Percentiles rank a stretch among this genome's conserved stretches.
Conservation (phyloP, 2,888 invertebrate genomes). For the Fragum fragum region DNA sequence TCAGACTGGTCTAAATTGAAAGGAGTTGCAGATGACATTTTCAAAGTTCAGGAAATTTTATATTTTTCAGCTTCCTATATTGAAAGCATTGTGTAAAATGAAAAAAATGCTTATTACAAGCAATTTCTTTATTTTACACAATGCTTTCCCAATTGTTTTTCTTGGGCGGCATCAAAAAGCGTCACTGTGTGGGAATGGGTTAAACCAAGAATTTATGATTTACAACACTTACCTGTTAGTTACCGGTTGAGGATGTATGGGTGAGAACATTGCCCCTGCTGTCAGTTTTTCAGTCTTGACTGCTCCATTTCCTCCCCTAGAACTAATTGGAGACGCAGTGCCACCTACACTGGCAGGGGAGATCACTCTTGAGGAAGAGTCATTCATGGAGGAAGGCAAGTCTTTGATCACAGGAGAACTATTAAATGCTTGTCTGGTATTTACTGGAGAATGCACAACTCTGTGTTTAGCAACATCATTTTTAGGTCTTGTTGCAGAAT, state of each 20-base stretch:
- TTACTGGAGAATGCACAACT: conserved; percentile 55
- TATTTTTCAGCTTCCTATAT: no score
- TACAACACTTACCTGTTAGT: conserved; percentile 61
- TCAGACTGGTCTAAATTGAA: no score
- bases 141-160: no score
- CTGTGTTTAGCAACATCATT: conserved; percentile 20
- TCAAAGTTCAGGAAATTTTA: no score
- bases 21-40: no score
- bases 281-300: conserved; percentile 76
- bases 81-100: no score
- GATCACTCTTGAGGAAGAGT: neutral
- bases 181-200: no score
- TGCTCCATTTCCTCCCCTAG: conserved; percentile 45
- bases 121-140: no score
- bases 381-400: conserved; percentile 34
- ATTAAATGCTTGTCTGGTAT: conserved; percentile 45
- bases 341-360: conserved; percentile 19
- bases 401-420: conserved; percentile 61
- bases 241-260: conserved; percentile 82
- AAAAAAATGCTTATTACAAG: no score
- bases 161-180: no score
- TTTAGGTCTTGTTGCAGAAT: conserved; percentile 24
- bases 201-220: no score
- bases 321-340: conserved; percentile 30
- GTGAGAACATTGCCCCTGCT: conserved; percentile 77